Base-by-base conservation (phyloP, 2,888 invertebrate genomes). In the Hydriomena furcata region DNA sequence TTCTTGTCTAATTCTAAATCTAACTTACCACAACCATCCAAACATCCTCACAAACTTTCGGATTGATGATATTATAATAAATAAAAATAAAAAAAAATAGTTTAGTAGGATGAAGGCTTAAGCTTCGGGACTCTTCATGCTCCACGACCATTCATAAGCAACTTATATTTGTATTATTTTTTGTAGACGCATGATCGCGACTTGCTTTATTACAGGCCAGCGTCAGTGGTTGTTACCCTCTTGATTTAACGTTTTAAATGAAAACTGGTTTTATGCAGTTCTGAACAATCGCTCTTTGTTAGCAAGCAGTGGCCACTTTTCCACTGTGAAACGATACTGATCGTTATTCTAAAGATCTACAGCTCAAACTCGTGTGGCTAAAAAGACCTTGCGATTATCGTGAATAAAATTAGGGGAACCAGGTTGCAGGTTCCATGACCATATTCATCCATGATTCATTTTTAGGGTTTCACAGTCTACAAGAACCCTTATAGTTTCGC, bases 181-280 rank as follows among this genome's bases (percentile, higher is more conserved):
- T 4, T 17, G 17, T 2, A 17, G 2, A 17, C n/a, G 8, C 37
- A 20, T 38, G 13, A 28, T 17, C 28, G 10, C 20, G 7, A 21
- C 11, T 50, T 21, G 13, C 38, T 50, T 38, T 27, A 20, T 27
- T 23, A 41, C 38, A 20, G 41, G 23, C 49, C 37, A 64, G 63
- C 36, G 62, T 61, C 53, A 55, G 64, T 64, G n/a, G n/a, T n/a
- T n/a, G n/a, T n/a, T n/a, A 57, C 27, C 41, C 25, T 51, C 58
- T 44, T 47, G 61, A 61, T 55, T 54, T 59, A 55, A 38, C 25
- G 48, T 59, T 54, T 8, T 38, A 54, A 66, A 68, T 54, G 11
- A 40, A 54, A 66, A 68, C 67, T 61, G 53, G 66, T 67, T 65
- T 41, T 53, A 61, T 65, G 58, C 68, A 46, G 63, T 65, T 60